These are phyloP conservation scores for Cheiracanthium punctorium DNA, from an alignment of 2,888 invertebrate species.

Conservation along the genomic window DNA sequence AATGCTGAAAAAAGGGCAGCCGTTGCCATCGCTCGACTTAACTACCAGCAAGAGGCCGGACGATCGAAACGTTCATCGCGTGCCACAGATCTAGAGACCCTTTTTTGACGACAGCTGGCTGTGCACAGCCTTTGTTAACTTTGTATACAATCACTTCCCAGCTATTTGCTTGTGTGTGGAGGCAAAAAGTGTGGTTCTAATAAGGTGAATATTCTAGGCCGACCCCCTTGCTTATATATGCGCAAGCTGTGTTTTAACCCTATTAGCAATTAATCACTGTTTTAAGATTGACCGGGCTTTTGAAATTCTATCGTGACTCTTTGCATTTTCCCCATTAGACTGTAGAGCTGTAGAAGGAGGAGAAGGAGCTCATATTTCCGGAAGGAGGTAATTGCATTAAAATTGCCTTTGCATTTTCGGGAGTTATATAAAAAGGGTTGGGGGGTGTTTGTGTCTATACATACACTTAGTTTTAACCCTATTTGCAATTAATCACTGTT, in stretches of 20 bases:
- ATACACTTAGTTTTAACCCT: constrained; percentile 63
- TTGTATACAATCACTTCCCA: no score
- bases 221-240: constrained; percentile 39
- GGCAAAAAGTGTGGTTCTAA: constrained; percentile 10
- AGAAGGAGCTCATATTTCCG: constrained; percentile 14
- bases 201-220: constrained; percentile 46
- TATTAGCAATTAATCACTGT: constrained; percentile 68
- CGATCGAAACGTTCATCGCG: no score
- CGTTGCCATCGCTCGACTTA: constrained; percentile 50
- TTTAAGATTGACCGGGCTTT: constrained; percentile 67
- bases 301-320: constrained; percentile 22
- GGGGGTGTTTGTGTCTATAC: no score
- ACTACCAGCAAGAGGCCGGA: constrained; percentile 11
- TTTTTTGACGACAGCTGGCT: no score
- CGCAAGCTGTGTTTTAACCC: constrained; percentile 61
- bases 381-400: constrained; percentile 55
- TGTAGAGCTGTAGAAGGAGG: no score
- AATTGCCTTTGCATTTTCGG: constrained; percentile 54
- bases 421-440: constrained; percentile 38
- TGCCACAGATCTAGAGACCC: no score
- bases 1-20: no score
- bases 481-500: constrained; percentile 69
- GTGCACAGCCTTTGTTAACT: no score
- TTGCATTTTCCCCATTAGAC: constrained; percentile 53
- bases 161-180: neutral